Conservation (phyloP, 2,797 vertebrate genomes). For the Bovichtus variegatus region DNA sequence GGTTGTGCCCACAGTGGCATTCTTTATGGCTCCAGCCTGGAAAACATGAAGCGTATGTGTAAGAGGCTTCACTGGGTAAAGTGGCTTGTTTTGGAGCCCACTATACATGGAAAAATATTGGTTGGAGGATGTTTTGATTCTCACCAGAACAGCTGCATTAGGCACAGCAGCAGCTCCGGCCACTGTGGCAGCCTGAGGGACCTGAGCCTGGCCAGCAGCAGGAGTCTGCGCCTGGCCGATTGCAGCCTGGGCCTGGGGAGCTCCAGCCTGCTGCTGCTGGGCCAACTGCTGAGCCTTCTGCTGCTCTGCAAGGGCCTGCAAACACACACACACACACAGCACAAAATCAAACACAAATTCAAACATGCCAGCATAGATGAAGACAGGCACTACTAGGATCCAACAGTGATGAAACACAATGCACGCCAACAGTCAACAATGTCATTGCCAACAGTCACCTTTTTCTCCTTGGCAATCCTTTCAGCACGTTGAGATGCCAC, state of each 20-base stretch:
- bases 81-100: neutral
- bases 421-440: neutral
- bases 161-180: slow-evolving; percentile 86
- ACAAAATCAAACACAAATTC: neutral
- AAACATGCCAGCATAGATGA: slow-evolving; percentile 3
- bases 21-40: slow-evolving; percentile 92
- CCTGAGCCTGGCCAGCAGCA: slow-evolving; percentile 70
- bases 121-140: slow-evolving; percentile 33
- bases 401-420: neutral
- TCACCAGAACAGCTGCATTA: slow-evolving; percentile 92
- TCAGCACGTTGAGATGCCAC: slow-evolving; percentile 94
- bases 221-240: slow-evolving; percentile 81
- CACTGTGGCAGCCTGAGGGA: slow-evolving; percentile 85
- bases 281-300: slow-evolving; percentile 92
- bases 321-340: slow-evolving; percentile 37
- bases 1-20: slow-evolving; percentile 88
- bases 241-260: slow-evolving; percentile 82
- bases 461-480: slow-evolving; percentile 95
- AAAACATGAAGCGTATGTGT: slow-evolving; percentile 45
- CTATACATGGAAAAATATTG: neutral
- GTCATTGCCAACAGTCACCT: slow-evolving; percentile 81
- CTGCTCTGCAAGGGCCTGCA: slow-evolving; percentile 92
- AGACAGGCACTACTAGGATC: neutral
- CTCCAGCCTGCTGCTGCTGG: slow-evolving; percentile 84
- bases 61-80: neutral